Conservation (phyloP, 2,113 vertebrate genomes). For the Tor tambroides region DNA sequence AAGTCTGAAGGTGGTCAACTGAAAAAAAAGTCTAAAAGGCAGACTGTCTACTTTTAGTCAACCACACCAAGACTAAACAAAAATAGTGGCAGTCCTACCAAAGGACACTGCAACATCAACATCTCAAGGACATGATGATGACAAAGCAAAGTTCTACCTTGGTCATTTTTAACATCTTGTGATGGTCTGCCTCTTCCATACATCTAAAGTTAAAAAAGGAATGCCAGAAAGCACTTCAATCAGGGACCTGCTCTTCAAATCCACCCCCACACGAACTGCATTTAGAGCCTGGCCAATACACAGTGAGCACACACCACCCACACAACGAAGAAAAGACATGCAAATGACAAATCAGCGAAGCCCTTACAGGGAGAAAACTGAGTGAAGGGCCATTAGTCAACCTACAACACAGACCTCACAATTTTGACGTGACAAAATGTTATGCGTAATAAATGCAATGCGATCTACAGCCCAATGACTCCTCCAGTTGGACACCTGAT, state of each 20-base stretch:
- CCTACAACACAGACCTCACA: constrained; percentile 18
- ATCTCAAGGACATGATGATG: neutral
- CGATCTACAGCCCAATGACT: constrained; percentile 4
- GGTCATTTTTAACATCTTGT: neutral
- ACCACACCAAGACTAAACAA: constrained; percentile 18
- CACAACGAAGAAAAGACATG: constrained; percentile 49
- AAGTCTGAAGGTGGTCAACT: too few species aligned
- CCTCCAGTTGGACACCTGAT: constrained; percentile 4
- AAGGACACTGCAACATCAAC: neutral
- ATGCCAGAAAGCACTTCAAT: constrained; percentile 40
- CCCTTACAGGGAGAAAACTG: constrained; percentile 29
- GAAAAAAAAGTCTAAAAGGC: too few species aligned
- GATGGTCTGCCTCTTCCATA: neutral
- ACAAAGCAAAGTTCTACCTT: neutral
- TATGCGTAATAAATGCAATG: constrained; percentile 11
- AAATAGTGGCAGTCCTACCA: neutral
- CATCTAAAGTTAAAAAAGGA: constrained; percentile 42
- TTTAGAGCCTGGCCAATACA: constrained; percentile 47
- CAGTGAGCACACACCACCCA: constrained; percentile 44
- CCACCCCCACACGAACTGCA: constrained; percentile 46
- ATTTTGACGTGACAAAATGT: constrained; percentile 17
- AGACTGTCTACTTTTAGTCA: neutral
- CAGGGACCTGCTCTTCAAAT: constrained; percentile 30
- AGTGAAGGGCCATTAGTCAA: constrained; percentile 23
- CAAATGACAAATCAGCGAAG: constrained; percentile 49